A percentile compares a stretch with the other conserved stretches of the same genome.
phyloP scores from a whole-genome alignment of 1,140 invertebrate species.

The Homalodisca vitripennis region DNA sequence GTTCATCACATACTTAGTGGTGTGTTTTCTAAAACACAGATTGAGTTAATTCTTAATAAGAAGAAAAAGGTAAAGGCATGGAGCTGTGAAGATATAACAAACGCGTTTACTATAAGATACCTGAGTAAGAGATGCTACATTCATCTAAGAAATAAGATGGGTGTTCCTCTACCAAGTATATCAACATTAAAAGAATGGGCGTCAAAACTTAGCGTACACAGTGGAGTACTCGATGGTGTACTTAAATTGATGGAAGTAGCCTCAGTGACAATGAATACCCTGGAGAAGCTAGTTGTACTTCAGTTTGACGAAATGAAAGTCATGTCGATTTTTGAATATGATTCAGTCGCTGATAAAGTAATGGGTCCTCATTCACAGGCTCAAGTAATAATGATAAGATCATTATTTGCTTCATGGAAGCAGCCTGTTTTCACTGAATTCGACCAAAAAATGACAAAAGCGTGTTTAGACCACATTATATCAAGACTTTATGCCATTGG shows the following conservation, averaged over 20 bases:
- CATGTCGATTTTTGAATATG: slow-evolving; percentile 44
- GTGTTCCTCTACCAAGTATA: slow-evolving; percentile 10
- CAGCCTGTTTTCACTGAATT: slow-evolving; percentile 46
- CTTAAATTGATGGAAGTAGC: not conserved
- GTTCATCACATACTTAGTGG: not conserved
- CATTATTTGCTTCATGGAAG: slow-evolving; percentile 46
- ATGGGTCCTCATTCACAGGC: slow-evolving; percentile 3
- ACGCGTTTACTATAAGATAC: slow-evolving; percentile 2
- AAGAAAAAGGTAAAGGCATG: not conserved
- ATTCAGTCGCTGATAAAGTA: slow-evolving; percentile 41
- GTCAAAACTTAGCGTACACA: not conserved
- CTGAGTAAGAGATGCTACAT: slow-evolving; percentile 6
- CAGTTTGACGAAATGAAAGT: slow-evolving; percentile 45
- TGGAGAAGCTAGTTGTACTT: slow-evolving; percentile 42
- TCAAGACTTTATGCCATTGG: slow-evolving; percentile 39
- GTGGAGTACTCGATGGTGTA: not conserved
- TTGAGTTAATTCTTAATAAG: not conserved
- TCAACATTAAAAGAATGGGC: slow-evolving; percentile 6
- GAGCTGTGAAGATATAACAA: slow-evolving; percentile 2
- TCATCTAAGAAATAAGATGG: not conserved
- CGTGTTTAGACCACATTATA: slow-evolving; percentile 43
- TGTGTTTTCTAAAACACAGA: not conserved
- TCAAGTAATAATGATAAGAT: slow-evolving; percentile 38
- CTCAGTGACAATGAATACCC: slow-evolving; percentile 20
- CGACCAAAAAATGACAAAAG: slow-evolving; percentile 44